These are phyloP conservation scores for Aphidoletes aphidimyza DNA, from an alignment of 2,888 invertebrate genomes.

Conservation along the genomic window DNA sequence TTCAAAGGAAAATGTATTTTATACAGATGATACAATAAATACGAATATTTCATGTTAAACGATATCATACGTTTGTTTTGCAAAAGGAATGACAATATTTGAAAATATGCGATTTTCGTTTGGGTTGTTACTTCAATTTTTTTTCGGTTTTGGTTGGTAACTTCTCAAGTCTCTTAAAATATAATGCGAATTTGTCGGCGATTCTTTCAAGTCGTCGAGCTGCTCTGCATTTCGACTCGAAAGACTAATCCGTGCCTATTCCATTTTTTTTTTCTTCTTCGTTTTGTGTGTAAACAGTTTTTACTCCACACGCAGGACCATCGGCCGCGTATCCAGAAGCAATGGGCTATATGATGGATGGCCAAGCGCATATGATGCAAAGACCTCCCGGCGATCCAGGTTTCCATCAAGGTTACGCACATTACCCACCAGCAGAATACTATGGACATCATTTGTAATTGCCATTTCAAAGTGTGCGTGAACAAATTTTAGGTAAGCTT, in stretches of 20 bases:
- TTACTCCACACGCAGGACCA: slow-evolving; percentile 92
- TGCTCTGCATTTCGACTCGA: slow-evolving; percentile 56
- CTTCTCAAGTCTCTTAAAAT: too few species aligned
- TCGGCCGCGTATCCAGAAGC: slow-evolving; percentile 96
- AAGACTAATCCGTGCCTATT: slow-evolving; percentile 57
- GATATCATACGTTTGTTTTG: neutral
- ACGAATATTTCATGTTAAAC: neutral
- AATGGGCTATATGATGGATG: slow-evolving; percentile 98
- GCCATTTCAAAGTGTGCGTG: slow-evolving; percentile 56
- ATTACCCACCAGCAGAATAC: slow-evolving; percentile 91
- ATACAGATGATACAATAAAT: slow-evolving; percentile 15
- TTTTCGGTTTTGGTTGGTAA: too few species aligned
- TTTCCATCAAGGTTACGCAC: slow-evolving; percentile 92
- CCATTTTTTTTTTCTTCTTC: too few species aligned
- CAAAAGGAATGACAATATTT: neutral
- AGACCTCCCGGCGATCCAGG: slow-evolving; percentile 92
- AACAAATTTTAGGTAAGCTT: slow-evolving; percentile 4
- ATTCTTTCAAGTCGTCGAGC: slow-evolving; percentile 51
- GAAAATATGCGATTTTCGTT: too few species aligned
- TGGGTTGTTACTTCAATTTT: too few species aligned
- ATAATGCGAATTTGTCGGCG: slow-evolving; percentile 15
- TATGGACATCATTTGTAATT: slow-evolving; percentile 88
- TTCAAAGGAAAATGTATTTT: neutral
- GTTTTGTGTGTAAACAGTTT: slow-evolving; percentile 71
- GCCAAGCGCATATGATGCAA: slow-evolving; percentile 95